Evolutionary conservation across 2,113 vertebrate genomes (phyloP).

Genomic region (Myrmecophaga tridactyla): DNA sequence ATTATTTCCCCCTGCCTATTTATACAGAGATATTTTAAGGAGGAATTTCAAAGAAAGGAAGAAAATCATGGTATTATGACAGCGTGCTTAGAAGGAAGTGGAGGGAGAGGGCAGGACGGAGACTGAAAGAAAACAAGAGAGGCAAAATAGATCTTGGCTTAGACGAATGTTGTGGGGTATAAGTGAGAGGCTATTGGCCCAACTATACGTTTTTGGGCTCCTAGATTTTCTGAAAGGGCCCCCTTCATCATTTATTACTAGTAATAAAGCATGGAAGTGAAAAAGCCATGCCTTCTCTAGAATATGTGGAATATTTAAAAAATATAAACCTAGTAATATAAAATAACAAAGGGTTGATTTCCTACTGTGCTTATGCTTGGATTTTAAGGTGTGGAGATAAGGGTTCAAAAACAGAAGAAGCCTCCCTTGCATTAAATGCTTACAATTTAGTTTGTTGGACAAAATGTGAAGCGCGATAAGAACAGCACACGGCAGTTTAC

Average conservation of each 20-base stretch:
- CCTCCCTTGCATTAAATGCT: neutral
- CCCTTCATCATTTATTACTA: neutral
- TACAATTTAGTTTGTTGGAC: neutral
- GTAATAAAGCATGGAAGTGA: no score
- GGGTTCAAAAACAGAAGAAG: neutral
- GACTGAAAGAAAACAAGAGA: neutral
- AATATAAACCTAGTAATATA: neutral
- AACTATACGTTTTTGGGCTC: neutral
- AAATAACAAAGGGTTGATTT: slow-evolving; percentile 16
- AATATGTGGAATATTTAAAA: no score
- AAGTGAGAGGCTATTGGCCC: neutral
- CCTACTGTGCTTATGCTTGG: neutral
- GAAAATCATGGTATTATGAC: neutral
- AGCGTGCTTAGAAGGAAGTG: neutral
- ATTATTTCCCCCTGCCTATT: neutral
- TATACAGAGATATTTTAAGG: neutral
- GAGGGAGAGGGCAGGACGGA: neutral
- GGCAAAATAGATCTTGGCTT: neutral
- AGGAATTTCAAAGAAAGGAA: slow-evolving; percentile 22
- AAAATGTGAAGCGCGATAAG: neutral
- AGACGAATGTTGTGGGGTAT: neutral
- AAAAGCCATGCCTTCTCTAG: no score
- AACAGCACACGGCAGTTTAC: neutral
- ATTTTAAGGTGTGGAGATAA: neutral
- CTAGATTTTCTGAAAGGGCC: neutral